Percentiles rank a stretch among this genome's conserved stretches.
These are phyloP conservation scores for Typhlichthys eigenmanni DNA, from an alignment of 2,797 vertebrate species.

Conservation along the genomic window DNA sequence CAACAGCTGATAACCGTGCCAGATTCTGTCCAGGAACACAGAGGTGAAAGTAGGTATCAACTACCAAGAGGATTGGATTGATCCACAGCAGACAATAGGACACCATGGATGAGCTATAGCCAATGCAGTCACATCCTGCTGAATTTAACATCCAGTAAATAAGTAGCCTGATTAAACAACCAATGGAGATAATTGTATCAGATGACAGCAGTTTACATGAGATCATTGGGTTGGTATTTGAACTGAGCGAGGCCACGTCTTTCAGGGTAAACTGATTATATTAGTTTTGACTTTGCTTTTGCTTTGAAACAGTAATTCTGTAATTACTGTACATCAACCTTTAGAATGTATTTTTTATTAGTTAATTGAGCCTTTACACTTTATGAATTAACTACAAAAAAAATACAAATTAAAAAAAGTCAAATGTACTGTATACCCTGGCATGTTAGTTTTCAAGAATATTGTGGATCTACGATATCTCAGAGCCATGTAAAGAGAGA, in stretches of 20 bases:
- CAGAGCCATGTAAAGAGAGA: no score
- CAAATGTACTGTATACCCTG: no score
- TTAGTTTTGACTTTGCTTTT: background rate
- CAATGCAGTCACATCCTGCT: background rate
- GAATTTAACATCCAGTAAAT: conserved; percentile 11
- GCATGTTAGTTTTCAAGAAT: no score
- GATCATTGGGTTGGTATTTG: conserved; percentile 14
- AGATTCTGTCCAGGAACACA: conserved; percentile 11
- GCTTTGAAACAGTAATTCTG: no score
- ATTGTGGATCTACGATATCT: no score
- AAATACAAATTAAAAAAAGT: no score
- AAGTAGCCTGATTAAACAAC: conserved; percentile 13
- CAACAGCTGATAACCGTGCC: conserved; percentile 26
- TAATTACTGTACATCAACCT: no score
- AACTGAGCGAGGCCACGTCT: conserved; percentile 1
- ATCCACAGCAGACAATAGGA: background rate
- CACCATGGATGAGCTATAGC: background rate
- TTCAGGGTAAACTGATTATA: conserved; percentile 6
- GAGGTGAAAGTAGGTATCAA: conserved; percentile 42
- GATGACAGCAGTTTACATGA: conserved; percentile 21
- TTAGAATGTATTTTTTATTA: no score
- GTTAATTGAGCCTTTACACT: no score
- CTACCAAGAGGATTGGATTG: conserved; percentile 8
- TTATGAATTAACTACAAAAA: no score
- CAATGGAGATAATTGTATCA: conserved; percentile 21